Conservation (phyloP, 2,797 vertebrate genomes). For the Halcyon leucocephala region DNA sequence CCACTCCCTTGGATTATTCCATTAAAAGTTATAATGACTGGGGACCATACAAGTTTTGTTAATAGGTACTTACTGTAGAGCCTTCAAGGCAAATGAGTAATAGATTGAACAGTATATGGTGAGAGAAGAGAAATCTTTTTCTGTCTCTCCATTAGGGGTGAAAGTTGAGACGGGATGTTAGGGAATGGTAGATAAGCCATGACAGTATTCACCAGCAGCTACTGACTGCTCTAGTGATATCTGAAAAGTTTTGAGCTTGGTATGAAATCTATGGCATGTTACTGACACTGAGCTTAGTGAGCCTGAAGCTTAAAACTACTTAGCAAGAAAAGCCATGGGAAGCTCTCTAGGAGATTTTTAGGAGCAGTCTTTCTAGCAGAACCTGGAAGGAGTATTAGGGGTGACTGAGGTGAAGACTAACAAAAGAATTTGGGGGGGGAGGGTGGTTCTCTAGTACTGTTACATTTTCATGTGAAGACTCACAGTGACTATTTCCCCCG, state of each 20-base stretch:
- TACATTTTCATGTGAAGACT: not conserved
- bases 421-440: not conserved
- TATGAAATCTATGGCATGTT: not conserved
- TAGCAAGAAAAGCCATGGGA: not conserved
- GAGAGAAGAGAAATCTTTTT: not conserved
- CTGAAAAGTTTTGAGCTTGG: not conserved
- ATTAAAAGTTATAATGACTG: not conserved
- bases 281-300: not conserved
- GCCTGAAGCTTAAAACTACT: not conserved
- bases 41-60: not conserved
- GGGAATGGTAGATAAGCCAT: not conserved
- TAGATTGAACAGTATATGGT: not conserved
- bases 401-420: not conserved
- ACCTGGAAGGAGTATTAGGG: not conserved
- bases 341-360: not conserved
- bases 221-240: not conserved
- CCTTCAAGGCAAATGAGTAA: not conserved
- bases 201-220: not conserved
- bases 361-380: not conserved
- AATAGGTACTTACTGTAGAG: not conserved
- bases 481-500: not conserved
- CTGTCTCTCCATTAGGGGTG: rapidly evolving
- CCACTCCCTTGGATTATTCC: not conserved
- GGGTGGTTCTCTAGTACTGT: not conserved
- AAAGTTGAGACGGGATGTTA: not conserved